Evolutionary conservation across 2,113 vertebrate species (phyloP).

Genomic region (Casuarius casuarius): DNA sequence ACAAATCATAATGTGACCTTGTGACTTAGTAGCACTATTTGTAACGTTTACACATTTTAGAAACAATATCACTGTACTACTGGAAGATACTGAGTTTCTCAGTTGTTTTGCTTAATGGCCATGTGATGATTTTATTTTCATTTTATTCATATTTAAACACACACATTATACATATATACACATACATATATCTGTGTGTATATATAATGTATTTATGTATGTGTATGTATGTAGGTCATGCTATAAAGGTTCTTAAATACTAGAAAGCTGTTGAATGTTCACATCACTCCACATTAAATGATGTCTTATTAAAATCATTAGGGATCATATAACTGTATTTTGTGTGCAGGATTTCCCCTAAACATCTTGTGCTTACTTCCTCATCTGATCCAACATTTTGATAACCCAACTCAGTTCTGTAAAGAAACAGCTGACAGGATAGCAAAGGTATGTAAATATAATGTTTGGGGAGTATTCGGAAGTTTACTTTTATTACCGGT

Average conservation of each 20-base stretch:
- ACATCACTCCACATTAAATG: neutral
- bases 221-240: neutral
- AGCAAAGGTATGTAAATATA: constrained; percentile 84
- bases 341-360: constrained; percentile 91
- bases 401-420: constrained; percentile 97
- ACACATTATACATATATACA: neutral
- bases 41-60: neutral
- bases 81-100: neutral
- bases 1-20: neutral
- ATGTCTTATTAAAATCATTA: neutral
- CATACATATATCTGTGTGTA: neutral
- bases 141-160: neutral
- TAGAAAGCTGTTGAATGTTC: neutral
- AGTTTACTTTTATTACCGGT: neutral
- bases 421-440: constrained; percentile 98
- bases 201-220: neutral
- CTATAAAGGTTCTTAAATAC: neutral
- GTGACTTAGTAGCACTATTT: neutral
- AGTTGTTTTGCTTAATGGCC: neutral
- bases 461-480: neutral
- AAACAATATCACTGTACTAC: neutral
- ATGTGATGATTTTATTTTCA: neutral
- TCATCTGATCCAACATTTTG: constrained; percentile 98
- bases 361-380: constrained; percentile 98
- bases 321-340: constrained; percentile 10